These are phyloP conservation scores for Hofmannophila pseudospretella DNA, from an alignment of 2,888 invertebrate species.

Conservation along the genomic window DNA sequence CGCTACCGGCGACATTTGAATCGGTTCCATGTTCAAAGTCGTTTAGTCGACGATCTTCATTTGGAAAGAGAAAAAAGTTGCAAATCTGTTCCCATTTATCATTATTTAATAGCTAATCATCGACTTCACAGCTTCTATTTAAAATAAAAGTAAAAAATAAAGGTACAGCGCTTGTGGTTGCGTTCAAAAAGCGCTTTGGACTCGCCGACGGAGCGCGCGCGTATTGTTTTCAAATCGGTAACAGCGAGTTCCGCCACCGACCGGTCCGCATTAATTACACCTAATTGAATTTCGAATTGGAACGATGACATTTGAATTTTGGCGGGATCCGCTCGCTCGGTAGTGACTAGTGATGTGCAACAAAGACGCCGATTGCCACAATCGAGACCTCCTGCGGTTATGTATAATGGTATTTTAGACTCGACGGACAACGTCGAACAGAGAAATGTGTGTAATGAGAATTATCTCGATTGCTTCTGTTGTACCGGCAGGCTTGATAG, in stretches of 20 bases:
- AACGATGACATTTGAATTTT: conserved; percentile 81
- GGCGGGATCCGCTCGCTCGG: conserved; percentile 59
- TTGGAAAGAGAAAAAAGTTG: too few relatives aligned
- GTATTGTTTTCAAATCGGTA: conserved; percentile 70
- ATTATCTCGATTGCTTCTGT: conserved; percentile 75
- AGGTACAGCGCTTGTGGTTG: conserved; percentile 46
- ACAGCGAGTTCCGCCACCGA: conserved; percentile 65
- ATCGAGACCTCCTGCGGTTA: conserved; percentile 66
- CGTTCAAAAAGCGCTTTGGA: conserved; percentile 49
- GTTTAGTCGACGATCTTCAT: too few relatives aligned
- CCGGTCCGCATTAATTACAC: conserved; percentile 78
- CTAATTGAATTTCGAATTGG: conserved; percentile 83
- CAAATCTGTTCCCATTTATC: conserved; percentile 17
- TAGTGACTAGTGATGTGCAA: conserved; percentile 70
- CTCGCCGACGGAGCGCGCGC: conserved; percentile 41
- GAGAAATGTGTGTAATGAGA: conserved; percentile 76
- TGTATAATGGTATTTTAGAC: conserved; percentile 66
- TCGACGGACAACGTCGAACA: conserved; percentile 63
- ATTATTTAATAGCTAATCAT: conserved; percentile 36
- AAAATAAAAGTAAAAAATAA: conserved; percentile 23
- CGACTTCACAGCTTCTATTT: conserved; percentile 25
- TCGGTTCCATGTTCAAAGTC: too few relatives aligned
- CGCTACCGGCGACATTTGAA: conserved; percentile 46
- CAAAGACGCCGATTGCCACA: conserved; percentile 63
- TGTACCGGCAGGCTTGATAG: conserved; percentile 62